phyloP scores from a whole-genome alignment of 2,113 vertebrate species.

The Isurus oxyrinchus region DNA sequence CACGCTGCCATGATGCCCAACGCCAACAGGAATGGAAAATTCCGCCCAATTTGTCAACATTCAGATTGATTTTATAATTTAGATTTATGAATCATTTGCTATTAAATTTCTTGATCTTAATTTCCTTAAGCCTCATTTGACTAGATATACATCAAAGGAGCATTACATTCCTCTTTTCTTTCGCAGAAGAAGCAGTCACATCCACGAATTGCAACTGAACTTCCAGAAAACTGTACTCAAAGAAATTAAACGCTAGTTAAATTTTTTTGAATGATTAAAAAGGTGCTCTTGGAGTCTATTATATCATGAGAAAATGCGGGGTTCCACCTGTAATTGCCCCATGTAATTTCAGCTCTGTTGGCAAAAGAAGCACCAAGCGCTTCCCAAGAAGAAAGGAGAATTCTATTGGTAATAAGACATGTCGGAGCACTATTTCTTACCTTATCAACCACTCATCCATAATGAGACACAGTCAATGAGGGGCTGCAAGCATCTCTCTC shows the following conservation, averaged over 20 bases:
- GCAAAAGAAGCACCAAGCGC: not conserved
- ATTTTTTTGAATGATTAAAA: not conserved
- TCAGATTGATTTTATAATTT: no score
- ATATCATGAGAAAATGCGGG: not conserved
- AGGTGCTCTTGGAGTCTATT: not conserved
- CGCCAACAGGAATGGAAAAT: no score
- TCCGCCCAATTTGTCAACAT: no score
- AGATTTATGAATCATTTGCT: no score
- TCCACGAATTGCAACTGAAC: not conserved
- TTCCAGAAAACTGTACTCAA: not conserved
- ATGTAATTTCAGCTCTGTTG: not conserved
- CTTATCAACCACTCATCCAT: no score
- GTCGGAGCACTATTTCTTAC: not conserved
- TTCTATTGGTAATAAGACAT: not conserved
- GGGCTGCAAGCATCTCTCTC: no score
- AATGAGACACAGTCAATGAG: no score
- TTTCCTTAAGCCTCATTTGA: not conserved
- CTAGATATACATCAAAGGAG: not conserved
- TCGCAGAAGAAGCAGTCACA: not conserved
- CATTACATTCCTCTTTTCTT: not conserved
- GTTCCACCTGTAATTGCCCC: not conserved
- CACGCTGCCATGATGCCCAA: no score
- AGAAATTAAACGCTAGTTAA: not conserved
- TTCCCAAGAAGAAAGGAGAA: not conserved
- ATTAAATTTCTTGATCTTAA: no score